phyloP scores from a whole-genome alignment of 2,113 vertebrate genomes.

The Phalacrocorax pelagicus region DNA sequence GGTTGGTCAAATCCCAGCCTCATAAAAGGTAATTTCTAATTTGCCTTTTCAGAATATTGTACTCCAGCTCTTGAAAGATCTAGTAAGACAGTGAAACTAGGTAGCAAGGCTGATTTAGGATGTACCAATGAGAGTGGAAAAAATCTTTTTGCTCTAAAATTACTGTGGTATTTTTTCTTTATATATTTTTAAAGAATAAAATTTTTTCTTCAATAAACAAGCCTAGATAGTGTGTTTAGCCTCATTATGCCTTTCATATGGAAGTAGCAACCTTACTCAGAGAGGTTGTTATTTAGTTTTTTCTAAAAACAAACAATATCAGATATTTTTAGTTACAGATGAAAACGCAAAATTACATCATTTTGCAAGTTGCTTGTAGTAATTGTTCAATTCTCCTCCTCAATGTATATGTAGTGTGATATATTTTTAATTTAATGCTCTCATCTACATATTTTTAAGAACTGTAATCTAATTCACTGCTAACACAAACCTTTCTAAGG shows the following conservation, averaged over 20 bases:
- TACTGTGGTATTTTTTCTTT: neutral
- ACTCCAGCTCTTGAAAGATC: neutral
- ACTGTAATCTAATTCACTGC: neutral
- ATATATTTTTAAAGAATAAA: neutral
- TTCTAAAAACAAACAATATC: neutral
- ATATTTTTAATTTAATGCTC: neutral
- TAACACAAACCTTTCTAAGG: neutral
- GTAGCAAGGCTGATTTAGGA: neutral
- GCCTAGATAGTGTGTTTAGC: neutral
- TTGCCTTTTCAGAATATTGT: neutral
- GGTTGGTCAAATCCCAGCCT: neutral
- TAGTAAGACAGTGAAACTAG: neutral
- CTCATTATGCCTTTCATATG: neutral
- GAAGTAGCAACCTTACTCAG: neutral
- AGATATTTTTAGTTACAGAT: neutral
- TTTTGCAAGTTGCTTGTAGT: neutral
- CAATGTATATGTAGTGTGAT: neutral
- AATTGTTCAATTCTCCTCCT: neutral
- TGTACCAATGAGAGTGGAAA: neutral
- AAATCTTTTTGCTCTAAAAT: neutral
- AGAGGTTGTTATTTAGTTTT: neutral
- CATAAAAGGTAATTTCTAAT: neutral
- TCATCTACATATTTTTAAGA: neutral
- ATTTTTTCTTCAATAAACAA: neutral
- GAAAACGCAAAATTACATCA: neutral